Conservation (phyloP, 2,797 vertebrate species). For the Alosa sapidissima region DNA sequence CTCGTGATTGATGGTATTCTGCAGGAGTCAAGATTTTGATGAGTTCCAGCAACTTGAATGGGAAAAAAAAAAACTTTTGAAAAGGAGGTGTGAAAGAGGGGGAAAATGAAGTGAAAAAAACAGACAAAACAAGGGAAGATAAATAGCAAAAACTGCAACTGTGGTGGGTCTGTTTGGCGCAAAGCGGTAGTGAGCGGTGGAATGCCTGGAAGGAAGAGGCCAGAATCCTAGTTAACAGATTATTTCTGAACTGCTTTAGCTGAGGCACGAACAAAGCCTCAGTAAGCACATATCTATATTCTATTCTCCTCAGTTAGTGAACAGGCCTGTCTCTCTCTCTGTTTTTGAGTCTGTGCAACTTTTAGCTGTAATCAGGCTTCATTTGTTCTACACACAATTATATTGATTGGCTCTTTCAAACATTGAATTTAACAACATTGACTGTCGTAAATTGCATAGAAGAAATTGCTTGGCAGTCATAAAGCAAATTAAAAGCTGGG, state of each 20-base stretch:
- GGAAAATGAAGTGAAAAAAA: constrained; percentile 37
- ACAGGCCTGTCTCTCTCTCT: not conserved
- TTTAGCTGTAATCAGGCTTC: constrained; percentile 52
- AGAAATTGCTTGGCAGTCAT: constrained; percentile 40
- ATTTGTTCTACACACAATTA: constrained; percentile 36
- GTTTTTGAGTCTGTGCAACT: constrained; percentile 34
- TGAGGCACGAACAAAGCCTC: not conserved
- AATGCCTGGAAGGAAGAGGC: not conserved
- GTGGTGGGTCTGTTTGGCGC: not conserved
- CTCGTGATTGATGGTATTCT: constrained; percentile 62
- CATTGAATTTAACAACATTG: constrained; percentile 47
- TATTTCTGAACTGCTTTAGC: not conserved
- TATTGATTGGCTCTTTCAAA: constrained; percentile 47
- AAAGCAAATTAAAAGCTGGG: constrained; percentile 33
- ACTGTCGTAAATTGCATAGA: constrained; percentile 48
- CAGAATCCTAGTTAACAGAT: not conserved
- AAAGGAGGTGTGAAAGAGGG: constrained; percentile 27
- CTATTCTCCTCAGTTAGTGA: not conserved
- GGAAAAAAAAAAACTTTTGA: constrained; percentile 38
- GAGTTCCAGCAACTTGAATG: constrained; percentile 58
- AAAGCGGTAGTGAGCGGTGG: not conserved
- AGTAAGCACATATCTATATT: not conserved
- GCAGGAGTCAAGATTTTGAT: constrained; percentile 60
- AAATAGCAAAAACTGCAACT: constrained; percentile 17
- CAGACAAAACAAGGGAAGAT: constrained; percentile 44